These are phyloP conservation scores for Clarias platycephalus DNA, from an alignment of 2,797 vertebrate genomes.

Conservation along the genomic window DNA sequence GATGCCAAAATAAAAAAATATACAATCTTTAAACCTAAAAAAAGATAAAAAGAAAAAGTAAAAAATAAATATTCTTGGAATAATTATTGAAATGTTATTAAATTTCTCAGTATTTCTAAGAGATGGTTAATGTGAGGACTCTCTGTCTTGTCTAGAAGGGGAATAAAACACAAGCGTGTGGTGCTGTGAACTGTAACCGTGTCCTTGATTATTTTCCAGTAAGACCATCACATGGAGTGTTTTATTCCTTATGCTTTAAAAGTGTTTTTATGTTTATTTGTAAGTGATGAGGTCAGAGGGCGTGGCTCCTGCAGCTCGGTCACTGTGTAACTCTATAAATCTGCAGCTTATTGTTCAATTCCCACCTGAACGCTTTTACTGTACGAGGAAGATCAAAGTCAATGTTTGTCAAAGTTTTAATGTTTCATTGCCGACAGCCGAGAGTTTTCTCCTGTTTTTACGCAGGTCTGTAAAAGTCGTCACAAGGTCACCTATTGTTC, in stretches of 20 bases:
- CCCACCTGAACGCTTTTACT: not conserved
- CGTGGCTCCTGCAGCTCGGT: not conserved
- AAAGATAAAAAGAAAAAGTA: no score
- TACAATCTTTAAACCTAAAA: no score
- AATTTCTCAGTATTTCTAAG: no score
- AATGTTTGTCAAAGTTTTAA: not conserved
- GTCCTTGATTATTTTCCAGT: not conserved
- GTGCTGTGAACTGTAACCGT: not conserved
- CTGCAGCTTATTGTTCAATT: not conserved
- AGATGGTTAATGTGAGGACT: no score
- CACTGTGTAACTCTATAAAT: not conserved
- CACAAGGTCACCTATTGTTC: not conserved
- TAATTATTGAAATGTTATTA: no score
- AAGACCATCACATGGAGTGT: no score
- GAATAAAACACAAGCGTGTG: not conserved
- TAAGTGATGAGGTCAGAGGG: not conserved
- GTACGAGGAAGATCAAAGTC: conserved; percentile 8
- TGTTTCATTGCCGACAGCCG: no score
- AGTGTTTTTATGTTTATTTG: not conserved
- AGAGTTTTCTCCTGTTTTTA: not conserved
- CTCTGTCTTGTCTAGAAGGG: no score
- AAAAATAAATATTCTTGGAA: no score
- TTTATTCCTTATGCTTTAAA: not conserved
- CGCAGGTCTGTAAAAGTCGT: not conserved
- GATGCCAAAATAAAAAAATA: no score